A percentile compares a stretch with the other conserved stretches of the same genome.
Evolutionary conservation across 2,888 invertebrate species (phyloP).

Genomic region (Apantesis nais): DNA sequence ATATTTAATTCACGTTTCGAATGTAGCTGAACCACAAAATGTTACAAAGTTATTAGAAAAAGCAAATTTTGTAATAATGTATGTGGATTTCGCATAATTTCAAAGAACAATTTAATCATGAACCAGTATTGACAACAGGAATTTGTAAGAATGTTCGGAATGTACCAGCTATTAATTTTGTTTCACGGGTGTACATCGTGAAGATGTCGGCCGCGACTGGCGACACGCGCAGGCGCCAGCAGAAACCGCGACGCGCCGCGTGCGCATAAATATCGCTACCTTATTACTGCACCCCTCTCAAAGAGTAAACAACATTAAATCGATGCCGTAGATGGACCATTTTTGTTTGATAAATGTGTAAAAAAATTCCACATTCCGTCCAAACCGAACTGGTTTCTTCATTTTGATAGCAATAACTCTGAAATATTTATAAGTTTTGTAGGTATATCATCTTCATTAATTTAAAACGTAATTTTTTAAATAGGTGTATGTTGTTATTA

Average conservation of each 20-base stretch:
- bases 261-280: slow-evolving; percentile 52
- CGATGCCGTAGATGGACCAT: slow-evolving; percentile 36
- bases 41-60: slow-evolving; percentile 25
- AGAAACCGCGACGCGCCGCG: slow-evolving; percentile 48
- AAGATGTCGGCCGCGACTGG: slow-evolving; percentile 52
- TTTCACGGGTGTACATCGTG: slow-evolving; percentile 62
- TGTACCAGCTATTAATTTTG: slow-evolving; percentile 74
- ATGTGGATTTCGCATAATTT: slow-evolving; percentile 56
- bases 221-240: slow-evolving; percentile 68
- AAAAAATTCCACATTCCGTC: slow-evolving; percentile 54
- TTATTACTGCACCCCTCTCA: slow-evolving; percentile 49
- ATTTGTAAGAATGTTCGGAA: slow-evolving; percentile 70
- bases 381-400: slow-evolving; percentile 50
- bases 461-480: slow-evolving; percentile 21
- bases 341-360: slow-evolving; percentile 48
- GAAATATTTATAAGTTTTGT: slow-evolving; percentile 50
- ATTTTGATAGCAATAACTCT: slow-evolving; percentile 46
- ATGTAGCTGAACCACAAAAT: slow-evolving; percentile 25
- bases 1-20: slow-evolving; percentile 20
- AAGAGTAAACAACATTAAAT: slow-evolving; percentile 50
- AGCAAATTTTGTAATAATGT: slow-evolving; percentile 20
- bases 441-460: slow-evolving; percentile 31
- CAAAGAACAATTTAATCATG: slow-evolving; percentile 56
- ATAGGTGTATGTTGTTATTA: slow-evolving; percentile 18
- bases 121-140: slow-evolving; percentile 66